Base-by-base conservation (phyloP, 2,888 invertebrate species). In the Brachypalpus laphriformis region DNA sequence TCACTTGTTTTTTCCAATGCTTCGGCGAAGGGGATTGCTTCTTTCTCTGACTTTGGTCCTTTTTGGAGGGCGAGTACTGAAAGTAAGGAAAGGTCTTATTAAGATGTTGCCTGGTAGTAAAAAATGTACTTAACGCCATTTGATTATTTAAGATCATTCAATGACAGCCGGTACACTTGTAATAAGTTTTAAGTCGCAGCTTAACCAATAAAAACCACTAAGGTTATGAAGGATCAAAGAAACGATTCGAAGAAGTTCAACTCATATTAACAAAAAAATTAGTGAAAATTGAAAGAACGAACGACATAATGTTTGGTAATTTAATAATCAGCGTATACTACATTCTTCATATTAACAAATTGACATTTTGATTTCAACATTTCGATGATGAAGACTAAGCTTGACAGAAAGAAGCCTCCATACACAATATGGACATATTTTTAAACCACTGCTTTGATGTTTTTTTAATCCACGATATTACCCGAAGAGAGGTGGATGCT, bases 1-100 rank as follows among this genome's bases (percentile, higher is more conserved):
- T 74, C 57, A 82, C 86, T 77, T 54, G 86, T 86, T 18, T 63
- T 72, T 68, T 86, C 86, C 42, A 86, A 31, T n/a, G 86, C 86
- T 5, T 81, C 86, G 16, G 86, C 42, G 54, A 82, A 86, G 1
- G 56, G 77, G 1, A 82, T 82, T 11, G 66, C 56, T 16, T 22
- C 66, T 56, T 76, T 72, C 22, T 57, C 45, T 9, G 66, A 14
- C 14, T 45, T 56, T 40, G 72, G 42, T 65, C 72, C 82, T 68
- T 82, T 82, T 56, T 51, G 37, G 14, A 77, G 31, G 14, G 61
- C 47, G 11, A 86, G 82, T 72, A 86, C 86, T 86, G 75, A 25
- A 81, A 63, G 9, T 3, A 31, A 16, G 45, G 7, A 59, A 51
- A 20, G 20, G 2, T 25, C 20, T 16, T 5, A 72, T 57, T 9